These are phyloP conservation scores for Alloscopus bannaensis DNA, from an alignment of 2,888 invertebrate genomes.

Conservation along the genomic window DNA sequence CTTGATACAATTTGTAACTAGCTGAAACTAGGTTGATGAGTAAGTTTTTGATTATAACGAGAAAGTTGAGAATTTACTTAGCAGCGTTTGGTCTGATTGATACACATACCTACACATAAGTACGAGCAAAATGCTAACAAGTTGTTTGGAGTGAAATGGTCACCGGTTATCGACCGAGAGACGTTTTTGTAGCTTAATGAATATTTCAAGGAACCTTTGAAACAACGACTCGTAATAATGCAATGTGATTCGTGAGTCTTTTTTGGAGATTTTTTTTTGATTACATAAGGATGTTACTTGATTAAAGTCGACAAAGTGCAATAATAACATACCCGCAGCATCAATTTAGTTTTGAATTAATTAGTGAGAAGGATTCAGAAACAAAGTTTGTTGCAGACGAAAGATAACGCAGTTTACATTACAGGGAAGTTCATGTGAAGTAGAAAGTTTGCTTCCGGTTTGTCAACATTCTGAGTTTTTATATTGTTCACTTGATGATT, in stretches of 20 bases:
- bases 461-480: too few relatives aligned
- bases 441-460: too few relatives aligned
- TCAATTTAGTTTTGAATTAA: too few relatives aligned
- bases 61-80: background rate
- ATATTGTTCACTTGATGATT: too few relatives aligned
- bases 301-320: background rate
- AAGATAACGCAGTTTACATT: too few relatives aligned
- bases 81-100: background rate
- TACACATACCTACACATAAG: background rate
- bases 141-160: background rate
- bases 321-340: background rate
- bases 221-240: background rate
- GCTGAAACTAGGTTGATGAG: slow-evolving; percentile 7
- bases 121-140: background rate
- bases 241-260: too few relatives aligned
- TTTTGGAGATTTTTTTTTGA: too few relatives aligned
- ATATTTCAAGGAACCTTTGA: background rate
- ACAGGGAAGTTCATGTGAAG: too few relatives aligned
- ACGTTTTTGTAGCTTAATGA: background rate
- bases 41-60: background rate
- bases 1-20: slow-evolving; percentile 1
- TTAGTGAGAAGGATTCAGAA: too few relatives aligned
- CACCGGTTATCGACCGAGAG: background rate
- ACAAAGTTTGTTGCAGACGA: too few relatives aligned
- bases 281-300: background rate